Percentiles rank a stretch among this genome's conserved stretches.
Conservation (phyloP, 2,113 vertebrate species). For the Neoarius graeffei region DNA sequence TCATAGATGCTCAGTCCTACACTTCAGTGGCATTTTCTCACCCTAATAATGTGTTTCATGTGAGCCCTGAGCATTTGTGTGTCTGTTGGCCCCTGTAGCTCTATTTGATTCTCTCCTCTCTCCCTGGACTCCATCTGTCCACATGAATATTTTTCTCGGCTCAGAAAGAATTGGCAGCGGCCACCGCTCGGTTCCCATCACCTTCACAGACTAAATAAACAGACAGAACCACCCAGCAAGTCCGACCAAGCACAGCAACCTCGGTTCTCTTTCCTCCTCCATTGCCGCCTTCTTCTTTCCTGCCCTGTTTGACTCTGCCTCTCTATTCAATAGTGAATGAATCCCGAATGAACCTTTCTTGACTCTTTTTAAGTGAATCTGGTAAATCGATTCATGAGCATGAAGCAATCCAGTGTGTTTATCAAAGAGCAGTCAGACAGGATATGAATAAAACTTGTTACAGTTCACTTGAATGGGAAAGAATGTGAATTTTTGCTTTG, state of each 20-base stretch:
- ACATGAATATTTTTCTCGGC: slow-evolving; percentile 71
- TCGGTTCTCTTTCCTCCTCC: slow-evolving; percentile 36
- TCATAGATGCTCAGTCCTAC: not conserved
- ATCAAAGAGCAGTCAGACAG: not conserved
- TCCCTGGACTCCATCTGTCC: slow-evolving; percentile 64
- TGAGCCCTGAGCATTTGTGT: slow-evolving; percentile 54
- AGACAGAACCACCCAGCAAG: slow-evolving; percentile 61
- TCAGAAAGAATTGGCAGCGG: slow-evolving; percentile 72
- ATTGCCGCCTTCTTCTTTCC: slow-evolving; percentile 20
- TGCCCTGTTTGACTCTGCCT: not conserved
- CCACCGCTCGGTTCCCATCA: slow-evolving; percentile 66
- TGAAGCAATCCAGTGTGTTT: not conserved
- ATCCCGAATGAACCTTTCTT: not conserved
- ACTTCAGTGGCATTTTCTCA: slow-evolving; percentile 12
- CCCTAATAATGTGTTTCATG: slow-evolving; percentile 53
- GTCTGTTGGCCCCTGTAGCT: slow-evolving; percentile 66
- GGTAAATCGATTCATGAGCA: not conserved
- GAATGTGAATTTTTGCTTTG: not conserved
- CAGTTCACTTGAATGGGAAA: not conserved
- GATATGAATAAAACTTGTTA: not conserved
- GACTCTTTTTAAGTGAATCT: not conserved
- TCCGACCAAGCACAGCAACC: slow-evolving; percentile 35
- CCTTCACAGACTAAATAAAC: slow-evolving; percentile 75
- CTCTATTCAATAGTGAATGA: not conserved
- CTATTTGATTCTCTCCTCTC: slow-evolving; percentile 63